phyloP scores from a whole-genome alignment of 2,113 vertebrate genomes.

The Phalacrocorax carbo region DNA sequence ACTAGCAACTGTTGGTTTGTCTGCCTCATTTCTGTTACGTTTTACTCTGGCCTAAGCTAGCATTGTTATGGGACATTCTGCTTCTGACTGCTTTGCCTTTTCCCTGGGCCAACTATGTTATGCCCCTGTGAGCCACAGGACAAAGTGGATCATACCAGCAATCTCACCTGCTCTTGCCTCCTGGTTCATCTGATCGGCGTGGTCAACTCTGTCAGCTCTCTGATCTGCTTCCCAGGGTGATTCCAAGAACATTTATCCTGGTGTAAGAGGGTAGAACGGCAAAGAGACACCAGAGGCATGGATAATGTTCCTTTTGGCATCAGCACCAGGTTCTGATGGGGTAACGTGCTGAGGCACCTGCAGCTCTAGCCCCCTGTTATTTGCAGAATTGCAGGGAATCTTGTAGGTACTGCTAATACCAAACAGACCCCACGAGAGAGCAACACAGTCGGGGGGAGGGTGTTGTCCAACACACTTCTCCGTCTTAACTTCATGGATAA shows the following conservation, averaged over 20 bases:
- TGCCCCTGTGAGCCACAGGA: neutral
- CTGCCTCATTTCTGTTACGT: neutral
- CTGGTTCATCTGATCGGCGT: neutral
- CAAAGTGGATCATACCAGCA: neutral
- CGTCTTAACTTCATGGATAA: neutral
- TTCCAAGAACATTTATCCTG: neutral
- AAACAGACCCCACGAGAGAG: neutral
- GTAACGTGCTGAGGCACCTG: neutral
- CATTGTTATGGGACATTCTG: neutral
- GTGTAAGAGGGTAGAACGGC: neutral
- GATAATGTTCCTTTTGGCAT: neutral
- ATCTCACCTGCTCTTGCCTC: neutral
- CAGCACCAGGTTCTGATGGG: neutral
- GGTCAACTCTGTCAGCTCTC: neutral
- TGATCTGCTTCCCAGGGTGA: neutral
- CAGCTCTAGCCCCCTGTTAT: neutral
- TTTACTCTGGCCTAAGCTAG: neutral
- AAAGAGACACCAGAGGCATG: neutral
- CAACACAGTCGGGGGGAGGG: neutral
- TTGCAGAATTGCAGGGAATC: neutral
- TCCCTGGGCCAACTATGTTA: neutral
- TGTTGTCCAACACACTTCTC: neutral
- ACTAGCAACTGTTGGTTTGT: neutral
- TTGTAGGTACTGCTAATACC: neutral
- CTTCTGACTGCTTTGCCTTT: neutral